phyloP scores from a whole-genome alignment of 2,888 invertebrate genomes.

The Parnassius orleans region DNA sequence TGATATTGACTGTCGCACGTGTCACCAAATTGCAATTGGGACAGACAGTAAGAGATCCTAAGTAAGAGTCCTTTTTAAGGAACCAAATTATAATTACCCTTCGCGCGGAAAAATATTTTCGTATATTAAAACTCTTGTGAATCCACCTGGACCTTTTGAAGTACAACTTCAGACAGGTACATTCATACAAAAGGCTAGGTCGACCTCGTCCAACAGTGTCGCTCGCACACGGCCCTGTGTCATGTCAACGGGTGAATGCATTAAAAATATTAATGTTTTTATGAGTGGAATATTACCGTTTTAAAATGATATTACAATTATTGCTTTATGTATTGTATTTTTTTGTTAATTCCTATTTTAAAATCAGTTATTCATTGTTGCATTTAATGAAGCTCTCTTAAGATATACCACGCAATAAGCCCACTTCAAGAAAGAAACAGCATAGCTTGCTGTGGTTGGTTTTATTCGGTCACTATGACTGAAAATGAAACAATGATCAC shows the following conservation, averaged over 20 bases:
- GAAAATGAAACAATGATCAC: too few relatives aligned
- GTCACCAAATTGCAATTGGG: background rate
- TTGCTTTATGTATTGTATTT: too few relatives aligned
- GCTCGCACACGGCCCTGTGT: background rate
- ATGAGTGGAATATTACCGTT: too few relatives aligned
- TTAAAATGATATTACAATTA: too few relatives aligned
- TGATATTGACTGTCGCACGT: background rate
- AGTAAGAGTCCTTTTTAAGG: background rate
- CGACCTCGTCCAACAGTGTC: constrained; percentile 1
- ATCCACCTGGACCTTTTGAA: constrained; percentile 13
- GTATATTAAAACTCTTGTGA: background rate
- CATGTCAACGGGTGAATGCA: background rate
- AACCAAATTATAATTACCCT: constrained; percentile 4
- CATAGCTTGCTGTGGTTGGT: too few relatives aligned
- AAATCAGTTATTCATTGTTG: too few relatives aligned
- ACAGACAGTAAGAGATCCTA: background rate
- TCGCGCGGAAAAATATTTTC: background rate
- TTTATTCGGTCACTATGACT: too few relatives aligned
- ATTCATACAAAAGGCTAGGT: background rate
- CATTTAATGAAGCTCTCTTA: too few relatives aligned
- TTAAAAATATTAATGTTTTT: background rate
- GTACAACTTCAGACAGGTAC: background rate
- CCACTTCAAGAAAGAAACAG: too few relatives aligned
- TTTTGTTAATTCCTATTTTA: too few relatives aligned
- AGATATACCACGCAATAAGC: too few relatives aligned